A percentile compares a stretch with the other conserved stretches of the same genome.
Conservation (phyloP, 2,888 invertebrate genomes). For the Schizaphis graminum region DNA sequence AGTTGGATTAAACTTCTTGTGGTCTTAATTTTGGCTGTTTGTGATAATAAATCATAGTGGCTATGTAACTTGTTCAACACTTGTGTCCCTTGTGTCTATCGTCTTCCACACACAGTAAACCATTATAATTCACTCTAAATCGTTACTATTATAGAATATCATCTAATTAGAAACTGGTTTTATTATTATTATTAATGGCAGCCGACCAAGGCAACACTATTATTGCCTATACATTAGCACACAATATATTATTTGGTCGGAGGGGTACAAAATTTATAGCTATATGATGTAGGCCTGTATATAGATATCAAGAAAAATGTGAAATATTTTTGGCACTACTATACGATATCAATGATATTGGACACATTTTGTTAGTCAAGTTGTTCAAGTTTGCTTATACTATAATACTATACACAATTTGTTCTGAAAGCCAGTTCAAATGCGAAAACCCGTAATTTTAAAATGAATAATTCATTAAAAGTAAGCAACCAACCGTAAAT, state of each 20-base stretch:
- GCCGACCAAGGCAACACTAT: background rate
- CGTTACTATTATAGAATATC: background rate
- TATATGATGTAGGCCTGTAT: background rate
- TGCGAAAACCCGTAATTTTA: slow-evolving; percentile 12
- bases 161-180: slow-evolving; percentile 46
- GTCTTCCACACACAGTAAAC: background rate
- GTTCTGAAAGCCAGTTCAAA: background rate
- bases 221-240: background rate
- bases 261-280: background rate
- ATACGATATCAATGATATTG: background rate
- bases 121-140: background rate
- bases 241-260: background rate
- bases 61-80: slow-evolving; percentile 36
- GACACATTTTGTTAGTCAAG: background rate
- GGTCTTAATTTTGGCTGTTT: slow-evolving; percentile 46
- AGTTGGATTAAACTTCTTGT: slow-evolving; percentile 29
- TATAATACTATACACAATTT: background rate
- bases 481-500: slow-evolving; percentile 17
- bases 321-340: background rate
- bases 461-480: slow-evolving; percentile 25
- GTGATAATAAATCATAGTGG: slow-evolving; percentile 39
- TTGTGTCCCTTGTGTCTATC: background rate
- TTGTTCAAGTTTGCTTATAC: background rate
- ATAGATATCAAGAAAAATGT: background rate
- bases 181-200: slow-evolving; percentile 4